Conservation (phyloP, 2,797 vertebrate species). For the Chloroceryle amazona region DNA sequence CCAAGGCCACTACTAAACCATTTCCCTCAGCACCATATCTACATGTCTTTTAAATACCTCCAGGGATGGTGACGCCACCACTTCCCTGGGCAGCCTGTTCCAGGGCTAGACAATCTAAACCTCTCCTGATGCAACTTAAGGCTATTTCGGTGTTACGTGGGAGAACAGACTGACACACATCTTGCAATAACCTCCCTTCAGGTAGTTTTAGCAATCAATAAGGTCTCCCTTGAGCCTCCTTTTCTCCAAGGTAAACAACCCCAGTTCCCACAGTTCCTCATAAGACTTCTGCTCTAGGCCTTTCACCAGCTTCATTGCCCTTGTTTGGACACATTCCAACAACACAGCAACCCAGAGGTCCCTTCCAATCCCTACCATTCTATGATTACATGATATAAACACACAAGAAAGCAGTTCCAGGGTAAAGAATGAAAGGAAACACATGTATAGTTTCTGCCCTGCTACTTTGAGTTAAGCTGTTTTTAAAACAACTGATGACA, state of each 20-base stretch:
- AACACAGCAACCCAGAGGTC: neutral
- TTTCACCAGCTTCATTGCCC: neutral
- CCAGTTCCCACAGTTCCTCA: neutral
- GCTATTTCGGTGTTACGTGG: neutral
- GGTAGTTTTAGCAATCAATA: neutral
- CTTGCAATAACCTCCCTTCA: neutral
- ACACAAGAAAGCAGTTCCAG: neutral
- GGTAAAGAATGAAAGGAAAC: constrained; percentile 10
- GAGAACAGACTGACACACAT: neutral
- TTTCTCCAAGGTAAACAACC: neutral
- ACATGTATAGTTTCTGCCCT: neutral
- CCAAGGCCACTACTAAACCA: neutral
- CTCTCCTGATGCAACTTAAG: neutral
- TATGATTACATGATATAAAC: neutral
- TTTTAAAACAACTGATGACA: constrained; percentile 7
- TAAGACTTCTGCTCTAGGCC: no score
- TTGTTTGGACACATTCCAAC: neutral
- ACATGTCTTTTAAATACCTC: neutral
- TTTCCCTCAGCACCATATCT: neutral
- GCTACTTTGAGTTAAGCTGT: neutral
- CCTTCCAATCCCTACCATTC: no score
- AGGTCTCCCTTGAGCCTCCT: neutral
- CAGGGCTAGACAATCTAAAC: neutral
- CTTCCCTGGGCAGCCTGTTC: neutral
- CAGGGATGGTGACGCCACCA: neutral